phyloP scores from a whole-genome alignment of 1,140 invertebrate species.

The Papilio xuthus region DNA sequence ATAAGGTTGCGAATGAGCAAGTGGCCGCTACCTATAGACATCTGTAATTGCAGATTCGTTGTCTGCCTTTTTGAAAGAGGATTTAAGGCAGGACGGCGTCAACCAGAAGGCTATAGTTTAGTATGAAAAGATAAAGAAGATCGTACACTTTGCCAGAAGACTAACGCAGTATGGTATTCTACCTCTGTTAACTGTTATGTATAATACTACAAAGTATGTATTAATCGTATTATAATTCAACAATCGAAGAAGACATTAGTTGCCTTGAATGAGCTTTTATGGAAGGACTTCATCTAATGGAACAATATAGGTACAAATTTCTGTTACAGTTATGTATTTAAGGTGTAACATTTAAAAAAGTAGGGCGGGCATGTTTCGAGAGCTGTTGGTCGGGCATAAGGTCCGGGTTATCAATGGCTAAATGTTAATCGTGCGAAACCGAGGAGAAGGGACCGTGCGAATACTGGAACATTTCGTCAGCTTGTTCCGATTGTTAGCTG shows the following conservation, averaged over 20 bases:
- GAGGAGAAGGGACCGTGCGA: conserved; percentile 68
- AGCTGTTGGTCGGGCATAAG: conserved; percentile 28
- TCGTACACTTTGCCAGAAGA: too few species aligned
- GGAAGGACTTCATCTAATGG: background rate
- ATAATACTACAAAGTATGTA: too few species aligned
- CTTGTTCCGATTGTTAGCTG: conserved; percentile 38
- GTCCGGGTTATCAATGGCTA: conserved; percentile 56
- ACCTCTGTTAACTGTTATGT: too few species aligned
- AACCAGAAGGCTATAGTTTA: background rate
- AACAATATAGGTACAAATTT: background rate
- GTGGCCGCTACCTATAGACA: too few species aligned
- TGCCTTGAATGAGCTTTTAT: background rate
- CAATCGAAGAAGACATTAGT: background rate
- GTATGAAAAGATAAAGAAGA: background rate
- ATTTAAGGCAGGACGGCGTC: background rate
- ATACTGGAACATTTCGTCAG: conserved; percentile 68
- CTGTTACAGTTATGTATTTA: background rate
- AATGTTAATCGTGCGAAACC: conserved; percentile 71
- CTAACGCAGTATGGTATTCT: too few species aligned
- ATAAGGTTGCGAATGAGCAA: background rate
- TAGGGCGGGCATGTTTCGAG: conserved; percentile 13
- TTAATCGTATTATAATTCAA: too few species aligned
- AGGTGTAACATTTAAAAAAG: conserved; percentile 22
- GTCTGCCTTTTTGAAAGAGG: background rate
- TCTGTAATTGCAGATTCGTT: too few species aligned